phyloP scores from a whole-genome alignment of 2,797 vertebrate genomes.

The Distichodus sexfasciatus region DNA sequence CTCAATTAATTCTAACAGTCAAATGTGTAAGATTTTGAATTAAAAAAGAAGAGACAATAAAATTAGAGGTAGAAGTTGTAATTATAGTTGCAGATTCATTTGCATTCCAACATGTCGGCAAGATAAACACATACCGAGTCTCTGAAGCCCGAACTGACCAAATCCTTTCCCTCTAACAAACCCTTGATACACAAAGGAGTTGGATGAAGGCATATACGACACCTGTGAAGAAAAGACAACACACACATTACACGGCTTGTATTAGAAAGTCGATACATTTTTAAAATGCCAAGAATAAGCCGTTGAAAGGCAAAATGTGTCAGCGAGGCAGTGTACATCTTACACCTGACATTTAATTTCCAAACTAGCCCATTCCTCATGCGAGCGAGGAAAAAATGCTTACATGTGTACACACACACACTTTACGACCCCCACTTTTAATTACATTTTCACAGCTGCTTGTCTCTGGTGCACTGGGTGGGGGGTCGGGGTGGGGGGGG shows the following conservation, averaged over 20 bases:
- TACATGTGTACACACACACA: conserved; percentile 15
- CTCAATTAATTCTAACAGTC: no score
- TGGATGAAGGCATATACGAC: conserved; percentile 88
- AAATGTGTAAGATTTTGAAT: no score
- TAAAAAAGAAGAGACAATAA: no score
- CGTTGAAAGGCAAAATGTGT: conserved; percentile 65
- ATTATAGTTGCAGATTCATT: no score
- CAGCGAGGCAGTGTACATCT: conserved; percentile 58
- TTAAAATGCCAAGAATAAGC: conserved; percentile 69
- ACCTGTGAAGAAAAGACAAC: conserved; percentile 74
- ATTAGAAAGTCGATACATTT: conserved; percentile 48
- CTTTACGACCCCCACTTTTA: conserved; percentile 52
- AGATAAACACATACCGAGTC: conserved; percentile 81
- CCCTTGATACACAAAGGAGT: conserved; percentile 95
- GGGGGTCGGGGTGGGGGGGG: conserved; percentile 50
- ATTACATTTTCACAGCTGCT: conserved; percentile 56
- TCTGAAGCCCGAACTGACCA: conserved; percentile 97
- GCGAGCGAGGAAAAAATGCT: conserved; percentile 9
- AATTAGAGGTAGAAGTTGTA: no score
- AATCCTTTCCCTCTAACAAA: conserved; percentile 96
- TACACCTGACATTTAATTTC: conserved; percentile 68
- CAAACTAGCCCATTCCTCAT: conserved; percentile 24
- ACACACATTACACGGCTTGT: conserved; percentile 30
- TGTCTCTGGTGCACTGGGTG: conserved; percentile 46
- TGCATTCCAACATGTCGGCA: no score